phyloP scores from a whole-genome alignment of 2,113 vertebrate species.

The Redunca redunca region DNA sequence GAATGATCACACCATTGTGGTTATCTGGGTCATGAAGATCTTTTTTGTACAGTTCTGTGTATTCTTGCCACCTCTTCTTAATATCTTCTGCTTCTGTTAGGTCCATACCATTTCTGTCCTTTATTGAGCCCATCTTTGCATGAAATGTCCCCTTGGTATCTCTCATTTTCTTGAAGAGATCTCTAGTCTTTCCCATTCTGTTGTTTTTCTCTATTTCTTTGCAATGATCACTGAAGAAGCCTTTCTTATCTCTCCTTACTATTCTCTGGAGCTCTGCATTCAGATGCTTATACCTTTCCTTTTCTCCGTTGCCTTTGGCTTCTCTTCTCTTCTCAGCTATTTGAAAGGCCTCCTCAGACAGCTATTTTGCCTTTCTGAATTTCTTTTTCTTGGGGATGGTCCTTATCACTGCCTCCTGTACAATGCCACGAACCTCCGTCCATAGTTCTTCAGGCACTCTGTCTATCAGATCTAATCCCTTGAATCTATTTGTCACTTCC shows the following conservation, averaged over 20 bases:
- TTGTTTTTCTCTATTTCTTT: background rate
- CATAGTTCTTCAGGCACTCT: background rate
- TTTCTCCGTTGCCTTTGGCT: background rate
- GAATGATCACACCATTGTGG: background rate
- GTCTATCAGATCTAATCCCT: background rate
- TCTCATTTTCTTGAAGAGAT: background rate
- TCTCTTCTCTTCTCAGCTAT: background rate
- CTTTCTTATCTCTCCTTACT: background rate
- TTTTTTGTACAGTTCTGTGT: background rate
- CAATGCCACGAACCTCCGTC: background rate
- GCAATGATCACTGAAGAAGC: accelerated
- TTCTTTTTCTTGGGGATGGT: background rate
- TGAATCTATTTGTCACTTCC: background rate
- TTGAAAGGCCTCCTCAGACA: background rate
- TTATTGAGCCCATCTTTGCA: background rate
- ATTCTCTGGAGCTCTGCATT: background rate
- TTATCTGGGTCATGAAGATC: background rate
- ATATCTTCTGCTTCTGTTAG: background rate
- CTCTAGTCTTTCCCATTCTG: background rate
- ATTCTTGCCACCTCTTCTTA: background rate
- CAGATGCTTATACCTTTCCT: background rate
- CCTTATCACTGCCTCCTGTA: background rate
- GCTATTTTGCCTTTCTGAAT: background rate
- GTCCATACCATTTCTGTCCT: background rate
- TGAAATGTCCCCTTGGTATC: background rate